phyloP scores from a whole-genome alignment of 2,113 vertebrate species.

The Prochilodus magdalenae region DNA sequence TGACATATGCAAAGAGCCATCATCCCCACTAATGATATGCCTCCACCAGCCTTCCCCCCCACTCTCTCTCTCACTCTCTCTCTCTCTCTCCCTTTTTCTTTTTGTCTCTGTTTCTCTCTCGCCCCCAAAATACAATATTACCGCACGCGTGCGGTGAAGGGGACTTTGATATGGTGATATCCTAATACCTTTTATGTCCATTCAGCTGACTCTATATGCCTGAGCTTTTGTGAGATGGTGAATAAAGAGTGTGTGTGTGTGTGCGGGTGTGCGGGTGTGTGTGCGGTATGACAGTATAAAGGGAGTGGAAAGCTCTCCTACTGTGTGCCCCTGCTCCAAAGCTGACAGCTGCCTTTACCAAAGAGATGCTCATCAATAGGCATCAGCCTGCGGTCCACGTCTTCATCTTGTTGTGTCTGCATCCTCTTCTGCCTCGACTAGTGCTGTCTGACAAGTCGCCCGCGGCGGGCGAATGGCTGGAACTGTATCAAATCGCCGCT shows the following conservation, averaged over 20 bases:
- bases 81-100: too few species aligned
- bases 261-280: constrained; percentile 38
- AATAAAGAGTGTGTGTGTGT: constrained; percentile 15
- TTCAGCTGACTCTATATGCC: constrained; percentile 20
- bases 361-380: constrained; percentile 26
- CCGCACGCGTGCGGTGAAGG: constrained; percentile 7
- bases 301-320: not conserved
- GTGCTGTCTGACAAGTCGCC: constrained; percentile 3
- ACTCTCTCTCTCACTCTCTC: constrained; percentile 18
- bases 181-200: constrained; percentile 55
- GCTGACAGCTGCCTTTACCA: constrained; percentile 45
- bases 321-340: constrained; percentile 15
- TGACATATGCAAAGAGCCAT: constrained; percentile 36
- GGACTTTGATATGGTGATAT: constrained; percentile 62
- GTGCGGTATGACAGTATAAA: constrained; percentile 38
- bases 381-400: not conserved
- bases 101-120: constrained; percentile 1
- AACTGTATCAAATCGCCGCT: not conserved
- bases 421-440: not conserved
- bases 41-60: too few species aligned
- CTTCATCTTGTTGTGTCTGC: constrained; percentile 29
- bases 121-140: constrained; percentile 7
- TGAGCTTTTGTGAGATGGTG: constrained; percentile 11
- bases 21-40: constrained; percentile 44
- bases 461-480: not conserved